Base-by-base conservation (phyloP, 2,113 vertebrate genomes). In the Triplophysa tibetana region DNA sequence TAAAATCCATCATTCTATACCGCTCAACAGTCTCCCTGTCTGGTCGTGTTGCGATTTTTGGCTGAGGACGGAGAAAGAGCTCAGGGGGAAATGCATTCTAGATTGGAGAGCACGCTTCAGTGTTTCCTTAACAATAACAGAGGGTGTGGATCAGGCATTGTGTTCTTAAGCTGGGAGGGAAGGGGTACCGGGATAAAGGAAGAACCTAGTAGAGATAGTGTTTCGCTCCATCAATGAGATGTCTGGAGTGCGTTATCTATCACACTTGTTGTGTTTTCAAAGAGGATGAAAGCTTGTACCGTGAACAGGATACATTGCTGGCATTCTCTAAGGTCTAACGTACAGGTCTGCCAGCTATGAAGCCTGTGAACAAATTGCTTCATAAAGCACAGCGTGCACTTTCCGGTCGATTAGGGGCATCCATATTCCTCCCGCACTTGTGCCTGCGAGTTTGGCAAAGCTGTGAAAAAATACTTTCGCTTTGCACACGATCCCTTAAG, bases 321-420 rank as follows among this genome's bases (percentile, higher is more conserved):
- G 77, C 80, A 45, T 84, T 65, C 68, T 83, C 68, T 80, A 45
- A 80, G 64, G 26, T 63, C 61, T 19, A 50, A 65, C 63, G 8
- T 50, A 76, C 63, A 87, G 84, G 81, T 70, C 78, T 83, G 75
- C 75, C 80, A 70, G 50, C 66, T 74, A 56, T 63, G 69, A 84
- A 88, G 85, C 77, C 70, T 84, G 61, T 77, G 43, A 87, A 79
- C 84, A 87, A 81, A 82, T 83, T 65, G 70, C 52, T 76, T 83
- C 73, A 85, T 86, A 88, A 88, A 87, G 81, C 67, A 70, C 85
- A 86, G 85, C 85, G 66, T 86, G 82, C 60, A 85, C 77, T 86
- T 87, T 85, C 84, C 68, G 79, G 82, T 76, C 82, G 85, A 81
- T 83, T 81, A 86, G 85, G 70, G 81, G 72, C 70, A 88, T 83